phyloP scores from a whole-genome alignment of 1,140 invertebrate species.

The Rhopalosiphum maidis region DNA sequence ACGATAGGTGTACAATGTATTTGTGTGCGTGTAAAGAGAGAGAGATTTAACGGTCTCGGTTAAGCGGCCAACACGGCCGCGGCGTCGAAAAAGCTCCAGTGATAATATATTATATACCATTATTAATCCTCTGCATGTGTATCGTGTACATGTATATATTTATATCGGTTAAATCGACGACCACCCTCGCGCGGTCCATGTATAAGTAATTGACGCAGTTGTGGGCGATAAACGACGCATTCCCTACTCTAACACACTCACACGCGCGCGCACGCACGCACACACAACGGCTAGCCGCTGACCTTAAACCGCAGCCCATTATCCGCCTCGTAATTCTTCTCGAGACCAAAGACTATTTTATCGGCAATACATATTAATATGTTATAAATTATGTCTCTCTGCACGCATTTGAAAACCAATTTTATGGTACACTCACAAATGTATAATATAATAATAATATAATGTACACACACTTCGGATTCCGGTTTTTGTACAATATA shows the following conservation, averaged over 20 bases:
- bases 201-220: conserved; percentile 28
- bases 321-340: conserved; percentile 25
- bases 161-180: conserved; percentile 18
- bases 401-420: background rate
- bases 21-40: no score
- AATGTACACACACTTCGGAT: background rate
- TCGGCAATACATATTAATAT: background rate
- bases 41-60: background rate
- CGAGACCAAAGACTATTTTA: conserved; percentile 16
- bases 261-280: no score
- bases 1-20: background rate
- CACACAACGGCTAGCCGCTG: background rate
- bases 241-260: background rate
- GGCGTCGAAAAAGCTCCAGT: background rate
- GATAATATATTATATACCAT: conserved; percentile 31
- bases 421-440: background rate
- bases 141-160: background rate
- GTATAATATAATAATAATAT: background rate
- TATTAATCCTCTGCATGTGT: background rate
- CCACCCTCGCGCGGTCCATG: background rate
- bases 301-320: background rate
- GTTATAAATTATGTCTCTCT: background rate
- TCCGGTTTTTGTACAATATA: background rate
- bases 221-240: conserved; percentile 24
- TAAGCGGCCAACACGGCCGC: background rate